Percentiles rank a stretch among this genome's conserved stretches.
Conservation (phyloP, 2,113 vertebrate species). For the Leucopternis melanops region DNA sequence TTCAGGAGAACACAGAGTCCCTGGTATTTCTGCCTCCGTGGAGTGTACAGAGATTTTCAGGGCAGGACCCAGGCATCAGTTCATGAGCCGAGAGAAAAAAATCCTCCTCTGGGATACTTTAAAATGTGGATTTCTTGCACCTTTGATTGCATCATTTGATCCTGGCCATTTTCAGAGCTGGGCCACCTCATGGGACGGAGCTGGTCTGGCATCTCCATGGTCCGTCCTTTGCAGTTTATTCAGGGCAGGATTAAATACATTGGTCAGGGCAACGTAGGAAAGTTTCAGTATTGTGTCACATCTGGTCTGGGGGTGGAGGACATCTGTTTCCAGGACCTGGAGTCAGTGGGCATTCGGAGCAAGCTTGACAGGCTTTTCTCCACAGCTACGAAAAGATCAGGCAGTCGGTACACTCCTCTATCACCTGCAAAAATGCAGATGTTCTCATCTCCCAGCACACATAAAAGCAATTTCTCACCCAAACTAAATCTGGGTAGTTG, state of each 20-base stretch:
- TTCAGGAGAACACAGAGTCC: background rate
- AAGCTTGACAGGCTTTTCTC: background rate
- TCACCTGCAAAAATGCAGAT: constrained; percentile 29
- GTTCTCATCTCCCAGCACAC: background rate
- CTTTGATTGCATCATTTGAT: background rate
- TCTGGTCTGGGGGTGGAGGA: background rate
- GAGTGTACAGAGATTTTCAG: background rate
- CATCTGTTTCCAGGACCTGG: background rate
- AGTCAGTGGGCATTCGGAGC: background rate
- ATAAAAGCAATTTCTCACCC: constrained; percentile 6
- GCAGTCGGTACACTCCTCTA: background rate
- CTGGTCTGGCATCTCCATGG: background rate
- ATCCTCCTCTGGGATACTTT: background rate
- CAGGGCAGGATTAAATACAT: background rate
- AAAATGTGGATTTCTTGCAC: background rate
- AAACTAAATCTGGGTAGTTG: background rate
- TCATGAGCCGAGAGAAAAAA: background rate
- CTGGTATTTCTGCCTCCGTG: background rate
- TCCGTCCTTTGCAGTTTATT: background rate
- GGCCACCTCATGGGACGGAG: background rate
- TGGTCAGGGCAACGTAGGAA: background rate
- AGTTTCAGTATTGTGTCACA: background rate
- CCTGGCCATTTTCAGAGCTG: background rate
- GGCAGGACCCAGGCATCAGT: background rate
- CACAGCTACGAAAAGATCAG: background rate